Base-by-base conservation (phyloP, 2,113 vertebrate genomes). In the Electrona antarctica region DNA sequence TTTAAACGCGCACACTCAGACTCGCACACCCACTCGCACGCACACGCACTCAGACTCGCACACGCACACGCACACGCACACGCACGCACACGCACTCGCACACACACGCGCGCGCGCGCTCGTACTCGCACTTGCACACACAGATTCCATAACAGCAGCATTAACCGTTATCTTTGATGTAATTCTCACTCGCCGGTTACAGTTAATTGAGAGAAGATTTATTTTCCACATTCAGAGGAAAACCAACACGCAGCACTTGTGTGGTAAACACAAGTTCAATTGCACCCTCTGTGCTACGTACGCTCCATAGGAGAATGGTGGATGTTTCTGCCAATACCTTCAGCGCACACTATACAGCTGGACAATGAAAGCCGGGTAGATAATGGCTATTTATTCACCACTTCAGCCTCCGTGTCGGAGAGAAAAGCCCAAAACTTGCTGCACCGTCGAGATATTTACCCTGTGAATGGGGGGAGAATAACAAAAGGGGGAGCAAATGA, bases 401-500 rank as follows among this genome's bases (percentile, higher is more conserved):
- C 46, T 55, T 49, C 52, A 9, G 29, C 55, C 65, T 14, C 10
- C 47, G 29, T 10, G n/a, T 60, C 59, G 13, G 6, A 41, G 59
- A 41, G 41, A 41, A 60, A 41, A 58, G 10, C 6, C 11, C 56
- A 14, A 15, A 41, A 56, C n/a, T 15, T 15, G 54, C 54, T 15
- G 54, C 59, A 7, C 59, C 59, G 6, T 33, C 29, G 14, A 71
- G 8, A 69, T 52, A 47, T 69, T 71, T 66, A 41, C n/a, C 61
- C 59, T 55, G 46, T 41, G 45, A 71, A 54, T 45, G 7, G 28
- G 21, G 73, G 21, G 21, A 2, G 2, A 41, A 67, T 74, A 12
- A 52, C n/a, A 67, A 56, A 69, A 76, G 14, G 46, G 29, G 59
- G 60, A 71, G 70, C 64, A 64, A 82, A 7, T 78, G 60, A 77